Evolutionary conservation across 2,797 vertebrate species (phyloP), one percentile per base, ranked within the genome.

Genomic region (Sebastes paucispinis): DNA sequence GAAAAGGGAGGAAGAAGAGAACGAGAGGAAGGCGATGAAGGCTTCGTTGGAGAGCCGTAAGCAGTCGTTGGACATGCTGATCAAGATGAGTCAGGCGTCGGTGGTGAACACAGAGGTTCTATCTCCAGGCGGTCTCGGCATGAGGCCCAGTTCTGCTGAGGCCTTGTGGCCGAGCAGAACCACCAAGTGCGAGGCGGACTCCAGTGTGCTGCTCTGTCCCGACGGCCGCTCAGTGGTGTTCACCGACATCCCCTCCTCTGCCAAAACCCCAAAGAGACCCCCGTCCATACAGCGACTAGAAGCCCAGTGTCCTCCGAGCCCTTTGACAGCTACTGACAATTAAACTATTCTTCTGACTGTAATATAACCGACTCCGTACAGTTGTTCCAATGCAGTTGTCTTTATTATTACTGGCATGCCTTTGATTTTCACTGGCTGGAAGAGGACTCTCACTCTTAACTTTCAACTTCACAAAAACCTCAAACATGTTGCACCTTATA

Each of bases 171-270:
- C 96, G 4, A 91, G 96, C 88, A 96, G 95, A 2, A 97, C 98
- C 87, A 99, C 98, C 10, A 99, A 99, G 92, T 99, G 98, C 0
- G 98, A 99, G 91, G 98, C 98, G 0, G 98, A 99, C 88, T 99
- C 98, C 90, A 99, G 98, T 0, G 97, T 98, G 54, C 96, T 97
- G 24, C 96, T 98, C 11, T 96, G 97, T 75, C 96, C 96, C 0
- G 97, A 98, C 0, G 96, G 96, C 59, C 91, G 85, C 2, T 92
- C 90, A 0, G 83, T 93, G 36, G 84, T 95, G 64, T 95, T 95
- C 78, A 75, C 89, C 0, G 94, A 95, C 81, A 83, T 94, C 70
- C 81, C 87, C 60, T 78, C 68, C 20, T 88, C 93, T 32, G 88
- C 84, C 85, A 95, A 12, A 78, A 88, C 57, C 3, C 82, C 0